A percentile compares a stretch with the other conserved stretches of the same genome.
phyloP scores from a whole-genome alignment of 2,888 invertebrate species.

The Cryptophagus acutangulus region DNA sequence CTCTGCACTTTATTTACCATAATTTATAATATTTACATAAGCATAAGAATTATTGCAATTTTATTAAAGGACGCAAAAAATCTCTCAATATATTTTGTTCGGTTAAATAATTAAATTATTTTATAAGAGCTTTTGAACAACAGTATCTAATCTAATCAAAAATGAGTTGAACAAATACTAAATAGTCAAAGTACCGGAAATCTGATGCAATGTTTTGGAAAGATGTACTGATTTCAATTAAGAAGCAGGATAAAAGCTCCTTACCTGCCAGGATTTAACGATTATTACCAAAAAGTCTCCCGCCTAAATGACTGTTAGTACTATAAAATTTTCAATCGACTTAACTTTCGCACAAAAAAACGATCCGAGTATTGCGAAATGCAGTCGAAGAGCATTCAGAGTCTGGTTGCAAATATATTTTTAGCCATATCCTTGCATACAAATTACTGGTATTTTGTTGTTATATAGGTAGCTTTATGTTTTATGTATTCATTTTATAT shows the following conservation, averaged over 20 bases:
- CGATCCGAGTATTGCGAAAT: neutral
- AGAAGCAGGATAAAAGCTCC: slow-evolving; percentile 33
- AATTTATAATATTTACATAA: no score
- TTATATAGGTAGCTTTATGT: neutral
- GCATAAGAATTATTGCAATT: no score
- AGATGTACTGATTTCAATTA: slow-evolving; percentile 40
- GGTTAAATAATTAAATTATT: neutral
- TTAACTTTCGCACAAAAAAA: slow-evolving; percentile 7
- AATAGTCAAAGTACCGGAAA: slow-evolving; percentile 32
- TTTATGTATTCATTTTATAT: slow-evolving; percentile 4
- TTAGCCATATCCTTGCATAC: slow-evolving; percentile 6
- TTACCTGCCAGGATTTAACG: slow-evolving; percentile 39
- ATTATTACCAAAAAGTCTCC: slow-evolving; percentile 36
- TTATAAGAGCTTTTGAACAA: neutral
- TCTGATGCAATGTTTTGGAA: slow-evolving; percentile 36
- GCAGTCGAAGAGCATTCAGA: neutral
- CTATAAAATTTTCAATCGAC: slow-evolving; percentile 36
- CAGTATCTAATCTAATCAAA: slow-evolving; percentile 15
- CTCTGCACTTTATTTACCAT: neutral
- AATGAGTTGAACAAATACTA: slow-evolving; percentile 22
- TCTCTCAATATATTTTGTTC: neutral
- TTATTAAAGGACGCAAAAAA: no score
- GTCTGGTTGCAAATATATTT: slow-evolving; percentile 5
- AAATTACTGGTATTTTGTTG: slow-evolving; percentile 7
- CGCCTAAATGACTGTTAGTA: slow-evolving; percentile 30